A percentile compares a stretch with the other conserved stretches of the same genome.
Conservation (phyloP, 2,113 vertebrate genomes). For the Candoia aspera region DNA sequence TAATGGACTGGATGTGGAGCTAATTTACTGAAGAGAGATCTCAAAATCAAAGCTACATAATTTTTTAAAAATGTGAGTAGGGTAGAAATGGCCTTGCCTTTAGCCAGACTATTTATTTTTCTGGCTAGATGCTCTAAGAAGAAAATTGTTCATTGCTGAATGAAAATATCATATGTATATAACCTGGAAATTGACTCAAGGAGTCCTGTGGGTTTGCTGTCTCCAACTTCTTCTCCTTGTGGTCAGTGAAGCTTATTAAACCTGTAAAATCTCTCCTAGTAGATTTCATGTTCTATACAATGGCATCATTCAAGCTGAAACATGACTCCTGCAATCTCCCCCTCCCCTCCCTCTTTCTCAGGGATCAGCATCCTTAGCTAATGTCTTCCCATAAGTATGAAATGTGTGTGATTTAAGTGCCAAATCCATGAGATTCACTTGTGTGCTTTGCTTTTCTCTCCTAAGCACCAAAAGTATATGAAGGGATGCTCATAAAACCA, state of each 20-base stretch:
- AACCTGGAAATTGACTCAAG: neutral
- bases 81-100: neutral
- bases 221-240: neutral
- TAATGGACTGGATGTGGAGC: neutral
- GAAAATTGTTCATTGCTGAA: neutral
- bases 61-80: neutral
- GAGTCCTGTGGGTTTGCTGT: neutral
- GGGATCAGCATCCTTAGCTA: neutral
- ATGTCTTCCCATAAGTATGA: neutral
- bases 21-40: neutral
- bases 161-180: neutral
- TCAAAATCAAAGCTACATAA: no score
- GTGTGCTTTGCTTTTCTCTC: neutral
- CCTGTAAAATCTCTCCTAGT: neutral
- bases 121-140: neutral
- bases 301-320: constrained; percentile 10
- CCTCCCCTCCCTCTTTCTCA: no score
- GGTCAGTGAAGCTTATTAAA: neutral
- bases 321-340: neutral
- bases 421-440: neutral
- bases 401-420: no score
- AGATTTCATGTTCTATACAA: constrained; percentile 1
- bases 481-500: neutral
- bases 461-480: neutral
- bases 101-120: neutral